phyloP scores from a whole-genome alignment of 2,797 vertebrate genomes.

The Hyperoplus lanceolatus region DNA sequence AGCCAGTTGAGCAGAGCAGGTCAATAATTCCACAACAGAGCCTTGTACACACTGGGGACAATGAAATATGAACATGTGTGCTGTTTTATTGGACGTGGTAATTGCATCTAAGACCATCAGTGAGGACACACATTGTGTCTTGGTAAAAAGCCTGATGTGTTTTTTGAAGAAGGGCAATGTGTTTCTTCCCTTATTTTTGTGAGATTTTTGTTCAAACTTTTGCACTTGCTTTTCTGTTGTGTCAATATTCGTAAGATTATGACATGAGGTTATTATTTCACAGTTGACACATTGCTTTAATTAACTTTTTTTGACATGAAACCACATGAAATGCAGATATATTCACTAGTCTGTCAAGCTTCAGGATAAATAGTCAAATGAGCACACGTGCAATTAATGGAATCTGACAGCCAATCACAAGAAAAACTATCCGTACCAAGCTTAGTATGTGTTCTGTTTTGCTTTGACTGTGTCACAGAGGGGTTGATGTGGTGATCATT shows the following conservation, averaged over 20 bases:
- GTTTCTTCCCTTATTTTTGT: constrained; percentile 53
- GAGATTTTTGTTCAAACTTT: constrained; percentile 56
- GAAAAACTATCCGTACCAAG: background rate
- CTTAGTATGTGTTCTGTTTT: background rate
- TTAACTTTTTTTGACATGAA: background rate
- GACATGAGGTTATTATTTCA: background rate
- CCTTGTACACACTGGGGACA: constrained; percentile 42
- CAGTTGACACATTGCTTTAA: background rate
- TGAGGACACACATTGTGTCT: constrained; percentile 51
- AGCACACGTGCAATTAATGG: background rate
- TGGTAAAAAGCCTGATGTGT: constrained; percentile 46
- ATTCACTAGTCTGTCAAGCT: background rate
- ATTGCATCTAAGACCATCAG: constrained; percentile 61
- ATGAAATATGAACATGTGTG: constrained; percentile 68
- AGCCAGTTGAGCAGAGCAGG: constrained; percentile 56
- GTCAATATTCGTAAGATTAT: background rate
- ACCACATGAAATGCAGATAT: background rate
- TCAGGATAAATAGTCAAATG: background rate
- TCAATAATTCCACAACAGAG: constrained; percentile 58
- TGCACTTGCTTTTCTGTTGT: constrained; percentile 32
- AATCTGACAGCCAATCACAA: background rate
- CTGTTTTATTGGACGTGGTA: constrained; percentile 61
- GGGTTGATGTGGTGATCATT: background rate
- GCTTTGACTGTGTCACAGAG: background rate
- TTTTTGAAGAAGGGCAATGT: constrained; percentile 66